phyloP scores from a whole-genome alignment of 2,888 invertebrate genomes.

The Argyra leucocephala region DNA sequence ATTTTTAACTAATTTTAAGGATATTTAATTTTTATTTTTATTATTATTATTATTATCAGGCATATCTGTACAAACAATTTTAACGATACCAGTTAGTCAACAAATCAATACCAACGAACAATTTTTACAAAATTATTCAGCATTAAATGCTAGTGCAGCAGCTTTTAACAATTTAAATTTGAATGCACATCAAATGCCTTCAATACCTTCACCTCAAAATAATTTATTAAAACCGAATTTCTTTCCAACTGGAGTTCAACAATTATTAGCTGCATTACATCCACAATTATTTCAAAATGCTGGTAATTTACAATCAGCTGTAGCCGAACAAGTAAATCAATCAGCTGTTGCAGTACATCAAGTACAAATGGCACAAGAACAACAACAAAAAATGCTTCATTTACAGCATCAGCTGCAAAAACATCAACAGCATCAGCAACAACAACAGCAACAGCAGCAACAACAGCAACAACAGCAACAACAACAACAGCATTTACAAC shows the following conservation, averaged over 20 bases:
- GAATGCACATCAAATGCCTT: constrained; percentile 58
- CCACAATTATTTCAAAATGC: constrained; percentile 52
- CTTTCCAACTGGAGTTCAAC: constrained; percentile 63
- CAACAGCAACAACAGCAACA: background rate
- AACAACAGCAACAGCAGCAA: background rate
- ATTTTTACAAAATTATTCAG: constrained; percentile 38
- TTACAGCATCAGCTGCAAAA: constrained; percentile 21
- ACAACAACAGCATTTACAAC: background rate
- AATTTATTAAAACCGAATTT: constrained; percentile 67
- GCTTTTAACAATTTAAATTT: constrained; percentile 64
- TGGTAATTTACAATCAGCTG: constrained; percentile 40
- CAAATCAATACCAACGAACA: constrained; percentile 68
- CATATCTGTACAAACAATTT: constrained; percentile 87
- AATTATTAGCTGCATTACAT: constrained; percentile 63
- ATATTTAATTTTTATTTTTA: background rate
- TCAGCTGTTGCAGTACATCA: constrained; percentile 24
- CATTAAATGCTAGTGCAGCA: constrained; percentile 26
- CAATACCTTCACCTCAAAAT: constrained; percentile 48
- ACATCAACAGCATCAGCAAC: constrained; percentile 23
- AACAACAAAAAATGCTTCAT: constrained; percentile 13
- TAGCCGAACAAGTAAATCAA: constrained; percentile 24
- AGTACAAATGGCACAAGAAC: constrained; percentile 7
- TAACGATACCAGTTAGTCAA: constrained; percentile 83
- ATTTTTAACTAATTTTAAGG: background rate
- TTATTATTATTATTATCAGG: constrained; percentile 50